Evolutionary conservation across 2,888 invertebrate genomes (phyloP), one percentile per base, ranked within the genome.

Genomic region (Xestia c-nigrum): DNA sequence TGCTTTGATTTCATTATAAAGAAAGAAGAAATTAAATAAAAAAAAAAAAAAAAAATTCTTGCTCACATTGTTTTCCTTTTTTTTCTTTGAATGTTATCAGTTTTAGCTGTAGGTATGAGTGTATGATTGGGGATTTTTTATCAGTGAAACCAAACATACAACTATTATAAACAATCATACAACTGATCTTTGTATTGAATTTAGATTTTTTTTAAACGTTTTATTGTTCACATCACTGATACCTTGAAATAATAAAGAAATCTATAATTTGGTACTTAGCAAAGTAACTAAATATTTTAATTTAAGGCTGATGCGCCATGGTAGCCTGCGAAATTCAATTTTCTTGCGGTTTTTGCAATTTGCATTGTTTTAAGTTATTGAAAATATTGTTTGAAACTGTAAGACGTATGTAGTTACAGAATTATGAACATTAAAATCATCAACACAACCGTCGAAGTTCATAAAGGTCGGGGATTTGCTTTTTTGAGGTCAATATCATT

Each of bases 41-140:
- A n/a, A n/a, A n/a, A n/a, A n/a, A n/a, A n/a, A n/a, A n/a, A n/a
- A n/a, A n/a, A n/a, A n/a, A n/a, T n/a, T 52, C n/a, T 19, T 46
- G 9, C 10, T 21, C 21, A 21, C 40, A 46, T 12, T 59, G 1
- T 73, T 76, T 66, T 65, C 21, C 67, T 59, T 40, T 1, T 47
- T 71, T 43, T 14, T 16, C 21, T 47, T 14, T 21, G 14, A 63
- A 64, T 50, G 57, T 61, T 83, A 64, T 78, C 64, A 72, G 68
- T 64, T 43, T 50, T 16, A 47, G 21, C 3, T 9, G 74, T 52
- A n/a, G n/a, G n/a, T n/a, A 55, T 47, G 21, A 61, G 21, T 79
- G 31, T 59, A 55, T 55, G 31, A 67, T 47, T 55, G n/a, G 40
- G 46, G 10, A 14, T n/a, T 83, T 52, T 63, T 84, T 72, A 72